Evolutionary conservation across 2,797 vertebrate genomes (phyloP), one percentile per base, ranked within the genome.

Genomic region (Hippocampus kuda): DNA sequence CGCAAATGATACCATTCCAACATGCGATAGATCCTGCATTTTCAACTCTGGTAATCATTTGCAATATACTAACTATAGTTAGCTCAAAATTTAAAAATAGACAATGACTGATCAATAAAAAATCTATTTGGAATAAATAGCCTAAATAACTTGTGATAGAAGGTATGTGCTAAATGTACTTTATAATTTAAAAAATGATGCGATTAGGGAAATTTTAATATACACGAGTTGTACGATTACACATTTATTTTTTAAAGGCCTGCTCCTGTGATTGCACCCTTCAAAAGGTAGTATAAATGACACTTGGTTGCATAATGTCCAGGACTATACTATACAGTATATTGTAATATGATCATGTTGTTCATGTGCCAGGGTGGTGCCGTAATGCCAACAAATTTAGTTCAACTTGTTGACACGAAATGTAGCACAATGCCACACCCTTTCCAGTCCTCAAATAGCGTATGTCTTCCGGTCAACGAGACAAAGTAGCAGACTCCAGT

Each of bases 401-500:
- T 56, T 9, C 49, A 27, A 66, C 75, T 54, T 81, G 85, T 82
- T 81, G 77, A 84, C 72, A 30, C 67, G 22, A 63, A 38, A 38
- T 83, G 82, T 87, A 87, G 78, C 59, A 34, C 7, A 15, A 15
- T 7, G 8, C 16, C 59, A 0, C 49, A 27, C 1, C 12, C 34
- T 22, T 42, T 20, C 27, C 20, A 3, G 26, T 38, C 59, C 27
- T 60, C 6, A 34, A 8, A 34, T 2, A 16, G 24, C 24, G 30
- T 26, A 59, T 60, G 59, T 20, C 27, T 65, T 5, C 38, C 11
- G 46, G 22, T 65, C 24, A 66, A 67, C 38, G 27, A 67, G 34
- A 69, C 42, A 44, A 70, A 13, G 69, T 8, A 68, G 11, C 74
- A 82, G 75, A 82, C 71, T 84, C 77, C 84, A 89, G 82, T 88